Percentiles rank a stretch among this genome's conserved stretches.
These are phyloP conservation scores for Hyperoplus immaculatus DNA, from an alignment of 2,797 vertebrate species.

Conservation along the genomic window DNA sequence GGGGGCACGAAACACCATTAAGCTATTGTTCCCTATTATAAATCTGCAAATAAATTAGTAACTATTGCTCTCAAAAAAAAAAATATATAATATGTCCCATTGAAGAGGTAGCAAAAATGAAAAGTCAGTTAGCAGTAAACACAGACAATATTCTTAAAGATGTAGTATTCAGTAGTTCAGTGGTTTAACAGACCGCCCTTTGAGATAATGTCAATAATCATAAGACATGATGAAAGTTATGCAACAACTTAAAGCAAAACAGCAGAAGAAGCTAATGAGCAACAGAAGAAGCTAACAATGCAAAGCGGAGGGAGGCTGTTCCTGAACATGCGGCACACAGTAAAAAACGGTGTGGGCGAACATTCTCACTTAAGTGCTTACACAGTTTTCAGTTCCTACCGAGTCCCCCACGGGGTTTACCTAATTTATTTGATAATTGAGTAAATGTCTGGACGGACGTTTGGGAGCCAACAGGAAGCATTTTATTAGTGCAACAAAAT, in stretches of 20 bases:
- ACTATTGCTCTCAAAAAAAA: neutral
- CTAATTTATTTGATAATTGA: slow-evolving; percentile 13
- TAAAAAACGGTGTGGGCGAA: neutral
- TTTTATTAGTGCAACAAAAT: slow-evolving; percentile 20
- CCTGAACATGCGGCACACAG: neutral
- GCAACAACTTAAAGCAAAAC: neutral
- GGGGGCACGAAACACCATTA: too few relatives aligned
- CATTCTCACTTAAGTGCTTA: neutral
- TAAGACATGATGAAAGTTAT: neutral
- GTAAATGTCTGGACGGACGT: neutral
- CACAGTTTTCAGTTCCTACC: neutral
- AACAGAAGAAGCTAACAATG: neutral
- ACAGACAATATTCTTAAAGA: neutral
- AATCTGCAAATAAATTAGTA: too few relatives aligned
- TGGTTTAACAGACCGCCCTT: neutral
- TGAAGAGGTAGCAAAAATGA: neutral
- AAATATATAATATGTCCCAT: neutral
- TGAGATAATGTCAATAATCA: neutral
- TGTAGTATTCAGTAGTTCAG: neutral
- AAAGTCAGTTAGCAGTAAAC: neutral
- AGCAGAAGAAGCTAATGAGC: neutral
- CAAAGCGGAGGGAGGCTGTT: neutral
- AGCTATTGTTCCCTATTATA: too few relatives aligned
- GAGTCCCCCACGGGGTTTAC: neutral
- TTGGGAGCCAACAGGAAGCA: slow-evolving; percentile 30